These are phyloP conservation scores for Acleris sparsana DNA, from an alignment of 2,888 invertebrate genomes.

Conservation along the genomic window DNA sequence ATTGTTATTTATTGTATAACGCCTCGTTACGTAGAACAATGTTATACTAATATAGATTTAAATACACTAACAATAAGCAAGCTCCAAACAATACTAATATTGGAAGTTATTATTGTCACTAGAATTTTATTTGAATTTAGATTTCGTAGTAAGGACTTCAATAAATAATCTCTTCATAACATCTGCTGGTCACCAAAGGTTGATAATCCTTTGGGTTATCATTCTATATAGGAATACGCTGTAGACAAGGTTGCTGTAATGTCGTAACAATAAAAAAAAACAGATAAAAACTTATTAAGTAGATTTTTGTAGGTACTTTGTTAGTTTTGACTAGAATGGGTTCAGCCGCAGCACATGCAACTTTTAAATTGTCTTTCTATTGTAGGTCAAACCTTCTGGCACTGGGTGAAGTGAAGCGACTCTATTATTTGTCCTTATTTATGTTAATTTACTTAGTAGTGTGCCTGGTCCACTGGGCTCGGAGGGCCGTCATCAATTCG, in stretches of 20 bases:
- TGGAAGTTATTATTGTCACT: slow-evolving; percentile 16
- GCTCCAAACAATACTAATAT: slow-evolving; percentile 5
- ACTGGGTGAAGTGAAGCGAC: neutral
- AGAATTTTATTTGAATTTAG: slow-evolving; percentile 2
- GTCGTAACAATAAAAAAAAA: neutral
- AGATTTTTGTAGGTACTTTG: slow-evolving; percentile 8
- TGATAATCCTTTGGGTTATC: neutral
- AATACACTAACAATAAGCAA: neutral
- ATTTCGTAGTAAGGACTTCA: neutral
- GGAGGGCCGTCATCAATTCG: slow-evolving; percentile 92
- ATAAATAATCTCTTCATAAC: neutral
- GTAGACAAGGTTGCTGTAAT: neutral
- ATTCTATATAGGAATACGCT: neutral
- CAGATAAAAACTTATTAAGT: slow-evolving; percentile 12
- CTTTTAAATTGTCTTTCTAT: too few relatives aligned
- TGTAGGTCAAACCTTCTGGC: too few relatives aligned
- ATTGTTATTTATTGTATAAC: neutral
- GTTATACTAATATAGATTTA: too few relatives aligned
- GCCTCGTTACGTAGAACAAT: neutral
- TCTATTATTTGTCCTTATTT: slow-evolving; percentile 24
- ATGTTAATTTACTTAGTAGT: slow-evolving; percentile 88
- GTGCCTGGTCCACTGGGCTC: slow-evolving; percentile 93
- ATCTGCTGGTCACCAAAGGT: slow-evolving; percentile 3
- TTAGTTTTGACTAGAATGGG: slow-evolving; percentile 30
- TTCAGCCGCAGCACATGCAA: slow-evolving; percentile 3